Evolutionary conservation across 30 jellyfish, hydroid and myxozoan genomes (phyloP).

Genomic region (Mastigias papua): DNA sequence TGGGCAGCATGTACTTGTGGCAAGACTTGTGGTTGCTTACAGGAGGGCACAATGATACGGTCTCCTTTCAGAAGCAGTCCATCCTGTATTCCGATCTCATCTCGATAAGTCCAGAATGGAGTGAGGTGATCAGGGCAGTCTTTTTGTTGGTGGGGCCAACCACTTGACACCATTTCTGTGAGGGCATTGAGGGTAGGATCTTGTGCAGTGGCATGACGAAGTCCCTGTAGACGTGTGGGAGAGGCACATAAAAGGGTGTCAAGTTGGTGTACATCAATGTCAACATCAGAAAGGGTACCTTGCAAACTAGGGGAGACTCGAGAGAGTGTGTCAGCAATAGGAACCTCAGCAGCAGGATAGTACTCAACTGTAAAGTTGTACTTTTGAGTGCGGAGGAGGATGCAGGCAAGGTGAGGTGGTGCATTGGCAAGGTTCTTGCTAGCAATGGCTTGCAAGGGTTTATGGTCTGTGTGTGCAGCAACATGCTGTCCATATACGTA

Average conservation of each 20-base stretch:
- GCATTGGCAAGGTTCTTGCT: conserved; percentile 37
- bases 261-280: conserved; percentile 30
- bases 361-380: too few relatives aligned
- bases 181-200: conserved; percentile 45
- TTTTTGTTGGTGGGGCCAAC: conserved; percentile 21
- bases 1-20: conserved; percentile 58
- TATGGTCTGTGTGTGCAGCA: conserved; percentile 36
- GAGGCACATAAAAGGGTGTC: conserved; percentile 32
- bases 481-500: conserved; percentile 19
- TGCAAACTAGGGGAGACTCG: conserved; percentile 8
- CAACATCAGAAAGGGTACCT: conserved; percentile 7
- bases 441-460: conserved; percentile 28
- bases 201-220: conserved; percentile 28
- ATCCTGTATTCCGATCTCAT: conserved; percentile 43
- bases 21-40: conserved; percentile 7
- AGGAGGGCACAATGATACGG: conserved; percentile 29
- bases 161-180: conserved; percentile 17
- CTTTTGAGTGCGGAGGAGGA: conserved; percentile 39
- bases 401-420: conserved; percentile 40
- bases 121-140: conserved; percentile 38
- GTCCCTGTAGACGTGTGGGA: conserved; percentile 30
- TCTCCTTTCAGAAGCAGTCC: conserved; percentile 37
- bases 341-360: conserved; percentile 34
- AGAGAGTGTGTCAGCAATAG: conserved; percentile 45
- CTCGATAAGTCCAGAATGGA: conserved; percentile 46